Evolutionary conservation across 2,113 vertebrate species (phyloP).

Genomic region (Aegithalos caudatus): DNA sequence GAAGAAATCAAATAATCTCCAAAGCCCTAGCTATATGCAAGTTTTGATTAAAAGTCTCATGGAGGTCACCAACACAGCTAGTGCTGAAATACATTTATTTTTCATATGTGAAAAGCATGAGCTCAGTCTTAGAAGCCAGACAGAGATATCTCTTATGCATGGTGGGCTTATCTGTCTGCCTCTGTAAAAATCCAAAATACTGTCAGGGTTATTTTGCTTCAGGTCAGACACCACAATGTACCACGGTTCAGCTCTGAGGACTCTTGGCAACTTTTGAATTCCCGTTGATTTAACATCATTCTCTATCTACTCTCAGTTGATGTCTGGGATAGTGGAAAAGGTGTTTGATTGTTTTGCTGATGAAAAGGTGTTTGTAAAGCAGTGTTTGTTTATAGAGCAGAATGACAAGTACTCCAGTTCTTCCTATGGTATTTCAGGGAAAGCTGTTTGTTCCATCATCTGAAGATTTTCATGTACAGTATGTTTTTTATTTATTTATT

Average conservation of each 20-base stretch:
- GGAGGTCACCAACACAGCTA: conserved; percentile 1
- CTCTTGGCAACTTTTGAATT: not conserved
- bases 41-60: conserved; percentile 55
- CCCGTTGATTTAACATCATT: not conserved
- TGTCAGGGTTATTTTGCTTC: not conserved
- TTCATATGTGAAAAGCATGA: not conserved
- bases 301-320: rapidly evolving
- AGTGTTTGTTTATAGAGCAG: not conserved
- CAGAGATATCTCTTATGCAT: not conserved
- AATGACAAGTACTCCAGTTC: not conserved
- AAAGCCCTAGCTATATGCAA: not conserved
- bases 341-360: not conserved
- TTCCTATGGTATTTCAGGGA: not conserved
- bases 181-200: not conserved
- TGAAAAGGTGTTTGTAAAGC: not conserved
- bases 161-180: not conserved
- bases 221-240: not conserved
- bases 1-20: conserved; percentile 44
- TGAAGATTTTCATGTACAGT: not conserved
- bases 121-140: not conserved
- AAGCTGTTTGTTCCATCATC: not conserved
- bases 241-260: not conserved
- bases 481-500: not conserved
- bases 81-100: not conserved
- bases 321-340: not conserved